Evolutionary conservation across 2,797 vertebrate genomes (phyloP).

Genomic region (Acrossocheilus fasciatus): DNA sequence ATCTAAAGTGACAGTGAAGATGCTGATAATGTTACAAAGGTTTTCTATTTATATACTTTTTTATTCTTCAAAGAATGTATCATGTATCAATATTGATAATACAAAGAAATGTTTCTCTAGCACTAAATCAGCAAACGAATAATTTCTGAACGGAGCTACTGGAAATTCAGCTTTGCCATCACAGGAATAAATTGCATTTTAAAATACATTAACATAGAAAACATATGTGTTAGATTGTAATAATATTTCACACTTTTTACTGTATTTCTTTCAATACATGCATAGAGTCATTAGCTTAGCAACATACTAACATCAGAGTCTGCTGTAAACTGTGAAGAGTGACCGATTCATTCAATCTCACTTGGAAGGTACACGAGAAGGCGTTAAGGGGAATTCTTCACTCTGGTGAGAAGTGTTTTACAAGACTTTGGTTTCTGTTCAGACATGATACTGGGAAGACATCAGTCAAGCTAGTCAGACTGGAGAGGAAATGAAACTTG

Average conservation of each 20-base stretch:
- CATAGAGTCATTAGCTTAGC: not conserved
- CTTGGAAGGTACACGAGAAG: constrained; percentile 46
- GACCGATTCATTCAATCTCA: not conserved
- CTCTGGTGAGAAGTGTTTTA: constrained; percentile 48
- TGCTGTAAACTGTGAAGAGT: not conserved
- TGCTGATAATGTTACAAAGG: not conserved
- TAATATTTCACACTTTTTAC: not conserved
- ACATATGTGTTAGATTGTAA: not conserved
- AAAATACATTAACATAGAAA: not conserved
- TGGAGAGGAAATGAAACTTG: constrained; percentile 50
- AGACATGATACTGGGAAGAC: constrained; percentile 29
- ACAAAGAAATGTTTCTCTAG: not conserved
- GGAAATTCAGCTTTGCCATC: not conserved
- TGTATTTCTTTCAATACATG: not conserved
- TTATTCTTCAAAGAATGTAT: not conserved
- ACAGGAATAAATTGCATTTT: not conserved
- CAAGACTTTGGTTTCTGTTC: constrained; percentile 42
- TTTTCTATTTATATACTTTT: not conserved
- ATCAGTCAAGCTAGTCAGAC: constrained; percentile 41
- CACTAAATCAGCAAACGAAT: too few relatives aligned
- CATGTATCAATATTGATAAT: not conserved
- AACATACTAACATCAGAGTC: not conserved
- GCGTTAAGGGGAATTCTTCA: constrained; percentile 48
- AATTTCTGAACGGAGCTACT: not conserved
- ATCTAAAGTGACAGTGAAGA: not conserved